These are phyloP conservation scores for Cenopis cana DNA, from an alignment of 2,888 invertebrate genomes.

Conservation along the genomic window DNA sequence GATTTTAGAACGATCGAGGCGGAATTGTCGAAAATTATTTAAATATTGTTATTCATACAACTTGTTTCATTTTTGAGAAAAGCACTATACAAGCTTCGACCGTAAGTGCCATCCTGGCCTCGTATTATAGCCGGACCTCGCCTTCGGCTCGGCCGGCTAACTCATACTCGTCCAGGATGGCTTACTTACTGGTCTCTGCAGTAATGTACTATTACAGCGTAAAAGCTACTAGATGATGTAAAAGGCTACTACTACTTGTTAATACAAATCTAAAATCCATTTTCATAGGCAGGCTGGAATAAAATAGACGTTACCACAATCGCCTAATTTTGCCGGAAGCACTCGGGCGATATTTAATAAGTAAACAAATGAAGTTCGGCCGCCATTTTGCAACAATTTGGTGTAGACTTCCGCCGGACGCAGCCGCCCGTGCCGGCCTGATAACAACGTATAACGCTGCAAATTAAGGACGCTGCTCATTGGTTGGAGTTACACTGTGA, in stretches of 20 bases:
- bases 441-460: slow-evolving; percentile 51
- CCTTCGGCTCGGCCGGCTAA: no score
- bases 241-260: not conserved
- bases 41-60: no score
- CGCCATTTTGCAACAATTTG: slow-evolving; percentile 50
- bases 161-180: no score
- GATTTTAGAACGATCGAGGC: no score
- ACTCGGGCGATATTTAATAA: slow-evolving; percentile 42
- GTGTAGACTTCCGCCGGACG: slow-evolving; percentile 53
- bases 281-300: not conserved
- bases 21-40: no score
- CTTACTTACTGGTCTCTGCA: no score
- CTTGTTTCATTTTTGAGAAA: no score
- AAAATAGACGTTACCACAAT: slow-evolving; percentile 30
- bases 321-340: slow-evolving; percentile 29
- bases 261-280: not conserved
- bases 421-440: slow-evolving; percentile 56
- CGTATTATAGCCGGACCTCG: no score
- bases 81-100: no score
- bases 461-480: slow-evolving; percentile 39
- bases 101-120: no score
- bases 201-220: no score
- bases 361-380: slow-evolving; percentile 45
- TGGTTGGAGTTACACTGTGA: slow-evolving; percentile 20
- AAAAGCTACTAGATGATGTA: no score